These are phyloP conservation scores for Laodelphax striatellus DNA, from an alignment of 1,140 invertebrate species.

Conservation along the genomic window DNA sequence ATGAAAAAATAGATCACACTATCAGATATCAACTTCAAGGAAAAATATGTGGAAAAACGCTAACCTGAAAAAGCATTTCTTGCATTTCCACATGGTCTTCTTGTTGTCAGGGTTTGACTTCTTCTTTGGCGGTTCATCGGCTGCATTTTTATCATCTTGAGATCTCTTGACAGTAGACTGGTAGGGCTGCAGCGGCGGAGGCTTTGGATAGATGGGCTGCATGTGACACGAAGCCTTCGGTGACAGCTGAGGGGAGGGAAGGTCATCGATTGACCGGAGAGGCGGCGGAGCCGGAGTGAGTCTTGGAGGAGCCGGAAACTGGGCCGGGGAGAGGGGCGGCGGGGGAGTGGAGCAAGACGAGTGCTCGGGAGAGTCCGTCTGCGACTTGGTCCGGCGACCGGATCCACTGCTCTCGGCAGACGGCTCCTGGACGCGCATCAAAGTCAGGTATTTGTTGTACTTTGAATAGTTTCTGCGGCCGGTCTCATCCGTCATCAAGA, in stretches of 20 bases:
- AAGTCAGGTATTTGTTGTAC: conserved; percentile 76
- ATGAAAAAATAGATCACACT: too few relatives aligned
- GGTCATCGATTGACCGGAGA: conserved; percentile 9
- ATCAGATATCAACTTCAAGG: too few relatives aligned
- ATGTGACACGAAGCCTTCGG: conserved; percentile 15
- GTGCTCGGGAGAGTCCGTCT: conserved; percentile 8
- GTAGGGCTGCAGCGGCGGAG: conserved; percentile 1
- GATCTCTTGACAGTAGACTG: neutral
- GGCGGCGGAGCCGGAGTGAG: conserved; percentile 14
- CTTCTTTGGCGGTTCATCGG: conserved; percentile 23
- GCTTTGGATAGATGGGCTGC: conserved; percentile 17
- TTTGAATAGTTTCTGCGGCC: conserved; percentile 84
- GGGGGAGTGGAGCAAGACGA: neutral
- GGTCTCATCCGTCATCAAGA: conserved; percentile 83
- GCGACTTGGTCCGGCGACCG: conserved; percentile 12
- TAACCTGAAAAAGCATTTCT: conserved; percentile 72
- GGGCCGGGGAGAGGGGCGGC: neutral
- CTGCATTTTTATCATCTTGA: neutral
- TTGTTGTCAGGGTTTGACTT: conserved; percentile 31
- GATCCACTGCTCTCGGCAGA: conserved; percentile 20
- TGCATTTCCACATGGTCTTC: conserved; percentile 64
- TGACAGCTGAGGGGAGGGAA: conserved; percentile 26
- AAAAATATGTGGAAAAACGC: conserved; percentile 21
- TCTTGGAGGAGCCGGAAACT: conserved; percentile 12
- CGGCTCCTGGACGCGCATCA: conserved; percentile 46